Conservation (phyloP, 2,797 vertebrate genomes). For the Poecilia velifera region DNA sequence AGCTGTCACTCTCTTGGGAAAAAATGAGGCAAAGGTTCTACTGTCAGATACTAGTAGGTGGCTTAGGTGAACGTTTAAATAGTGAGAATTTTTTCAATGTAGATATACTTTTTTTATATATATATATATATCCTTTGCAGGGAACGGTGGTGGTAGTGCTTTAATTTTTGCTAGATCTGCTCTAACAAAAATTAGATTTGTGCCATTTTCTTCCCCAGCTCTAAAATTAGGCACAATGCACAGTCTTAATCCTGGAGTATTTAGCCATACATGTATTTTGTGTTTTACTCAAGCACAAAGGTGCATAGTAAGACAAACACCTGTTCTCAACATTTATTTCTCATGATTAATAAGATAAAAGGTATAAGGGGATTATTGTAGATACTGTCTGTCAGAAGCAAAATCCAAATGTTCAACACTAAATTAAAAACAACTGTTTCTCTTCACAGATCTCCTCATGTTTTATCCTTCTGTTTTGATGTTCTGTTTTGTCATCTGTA, state of each 20-base stretch:
- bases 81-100: background rate
- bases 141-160: background rate
- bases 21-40: background rate
- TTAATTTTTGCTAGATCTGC: background rate
- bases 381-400: slow-evolving; percentile 12
- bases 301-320: slow-evolving; percentile 24
- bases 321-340: slow-evolving; percentile 24
- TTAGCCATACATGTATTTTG: slow-evolving; percentile 18
- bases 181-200: background rate
- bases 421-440: slow-evolving; percentile 18
- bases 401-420: slow-evolving; percentile 5
- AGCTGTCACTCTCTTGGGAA: background rate
- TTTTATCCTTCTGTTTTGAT: slow-evolving; percentile 32
- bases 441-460: slow-evolving; percentile 23
- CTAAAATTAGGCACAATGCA: background rate
- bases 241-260: background rate
- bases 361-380: slow-evolving; percentile 35
- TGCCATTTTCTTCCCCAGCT: background rate
- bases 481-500: slow-evolving; percentile 28
- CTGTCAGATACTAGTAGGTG: background rate
- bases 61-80: background rate
- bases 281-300: slow-evolving; percentile 18
- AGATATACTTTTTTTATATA: background rate
- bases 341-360: slow-evolving; percentile 30
- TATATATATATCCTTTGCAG: background rate